Base-by-base conservation (phyloP, 2,888 invertebrate genomes). In the Thymelicus lineola region DNA sequence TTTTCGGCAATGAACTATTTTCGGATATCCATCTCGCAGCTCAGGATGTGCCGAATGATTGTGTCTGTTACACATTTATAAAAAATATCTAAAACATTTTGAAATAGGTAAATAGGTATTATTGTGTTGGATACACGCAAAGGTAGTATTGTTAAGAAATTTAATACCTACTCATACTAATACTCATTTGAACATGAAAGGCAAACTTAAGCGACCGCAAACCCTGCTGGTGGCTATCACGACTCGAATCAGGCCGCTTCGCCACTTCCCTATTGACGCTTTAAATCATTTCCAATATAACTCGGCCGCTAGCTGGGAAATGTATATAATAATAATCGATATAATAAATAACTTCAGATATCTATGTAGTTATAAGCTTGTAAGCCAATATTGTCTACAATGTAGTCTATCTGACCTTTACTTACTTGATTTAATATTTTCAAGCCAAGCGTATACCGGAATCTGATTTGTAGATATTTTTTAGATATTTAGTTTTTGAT, bases 201-300 rank as follows among this genome's bases (percentile, higher is more conserved):
- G 58, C 35, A 17, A 55, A 36, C 55, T 53, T 28, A 61, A 55
- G 36, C 20, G 45, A 55, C 61, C 42, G 61, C 55, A 61, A 53
- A 42, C 61, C 55, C 45, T 61, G 53, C 60, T 42, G 7, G 45
- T 61, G 61, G 61, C 14, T 45, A 55, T 61, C 67, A 68, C 61
- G 61, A 61, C 48, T 55, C 45, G n/a, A 50, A 53, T 53, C 53
- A 17, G 53, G 53, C 38, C 59, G 48, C 53, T 14, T 17, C 53
- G 59, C 36, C 61, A 53, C 55, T 68, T 61, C 61, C 67, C 67
- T 55, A 55, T 68, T 61, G 67, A 61, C 67, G 67, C 67, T 68
- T 60, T 60, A 68, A 68, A 68, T 66, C 59, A 60, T 46, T 58
- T 10, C 17, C 60, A 66, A 60, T 60, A 50, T 36, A 53, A 38